A percentile compares a stretch with the other conserved stretches of the same genome.
These are phyloP conservation scores for Pelobates fuscus DNA, from an alignment of 2,113 vertebrate genomes.

Conservation along the genomic window DNA sequence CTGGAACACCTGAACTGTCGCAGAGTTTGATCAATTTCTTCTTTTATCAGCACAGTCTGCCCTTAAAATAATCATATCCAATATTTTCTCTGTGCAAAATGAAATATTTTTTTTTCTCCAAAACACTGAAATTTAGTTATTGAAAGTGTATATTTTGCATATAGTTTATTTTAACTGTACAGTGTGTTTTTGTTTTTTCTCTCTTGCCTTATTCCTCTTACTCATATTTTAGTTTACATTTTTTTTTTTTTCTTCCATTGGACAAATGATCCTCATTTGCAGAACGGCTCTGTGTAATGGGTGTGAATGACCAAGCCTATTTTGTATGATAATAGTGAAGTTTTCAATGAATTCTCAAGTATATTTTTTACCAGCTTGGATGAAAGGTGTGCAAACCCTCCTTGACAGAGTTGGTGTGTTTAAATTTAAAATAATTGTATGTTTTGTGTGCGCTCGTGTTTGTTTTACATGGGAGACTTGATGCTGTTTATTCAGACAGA, in stretches of 20 bases:
- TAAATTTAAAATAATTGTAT: no score
- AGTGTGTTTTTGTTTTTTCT: background rate
- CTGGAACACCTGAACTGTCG: no score
- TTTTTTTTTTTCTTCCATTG: constrained; percentile 44
- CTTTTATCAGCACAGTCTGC: no score
- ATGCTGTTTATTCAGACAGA: background rate
- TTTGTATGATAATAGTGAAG: constrained; percentile 16
- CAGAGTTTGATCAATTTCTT: no score
- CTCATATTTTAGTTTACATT: constrained; percentile 11
- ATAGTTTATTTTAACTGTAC: background rate
- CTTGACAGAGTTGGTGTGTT: constrained; percentile 69
- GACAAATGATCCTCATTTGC: constrained; percentile 72
- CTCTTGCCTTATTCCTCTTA: no score
- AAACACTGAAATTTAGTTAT: no score
- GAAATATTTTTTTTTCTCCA: no score
- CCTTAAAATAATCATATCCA: no score
- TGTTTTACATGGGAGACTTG: background rate
- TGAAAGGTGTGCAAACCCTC: constrained; percentile 70
- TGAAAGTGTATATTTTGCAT: no score
- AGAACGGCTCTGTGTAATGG: constrained; percentile 56
- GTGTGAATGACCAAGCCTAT: constrained; percentile 72
- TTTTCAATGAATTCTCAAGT: constrained; percentile 56
- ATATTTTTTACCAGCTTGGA: constrained; percentile 59
- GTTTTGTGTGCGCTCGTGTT: background rate
- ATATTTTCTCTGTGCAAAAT: no score